These are phyloP conservation scores for Epinephelus awoara DNA, from an alignment of 2,797 vertebrate genomes.

Conservation along the genomic window DNA sequence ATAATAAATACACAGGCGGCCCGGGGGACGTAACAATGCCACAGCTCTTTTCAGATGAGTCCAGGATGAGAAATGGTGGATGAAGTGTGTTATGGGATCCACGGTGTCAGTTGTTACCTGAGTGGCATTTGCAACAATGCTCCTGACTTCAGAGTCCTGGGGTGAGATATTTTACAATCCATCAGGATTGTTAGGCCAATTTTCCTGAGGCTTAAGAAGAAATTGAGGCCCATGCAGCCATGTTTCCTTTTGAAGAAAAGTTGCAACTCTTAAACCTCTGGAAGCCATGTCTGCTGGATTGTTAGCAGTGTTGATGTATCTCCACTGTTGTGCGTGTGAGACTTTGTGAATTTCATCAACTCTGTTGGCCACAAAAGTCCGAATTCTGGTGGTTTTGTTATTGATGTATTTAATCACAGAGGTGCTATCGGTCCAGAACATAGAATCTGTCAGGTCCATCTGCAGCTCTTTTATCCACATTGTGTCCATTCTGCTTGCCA, in stretches of 20 bases:
- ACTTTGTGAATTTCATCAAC: background rate
- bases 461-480: conserved; percentile 4
- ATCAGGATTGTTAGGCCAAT: background rate
- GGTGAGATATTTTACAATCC: background rate
- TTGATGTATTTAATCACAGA: conserved; percentile 1
- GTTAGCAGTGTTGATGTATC: background rate
- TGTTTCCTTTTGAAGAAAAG: background rate
- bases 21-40: too few species aligned
- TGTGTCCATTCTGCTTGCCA: background rate
- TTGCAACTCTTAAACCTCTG: background rate
- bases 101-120: background rate
- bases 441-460: background rate
- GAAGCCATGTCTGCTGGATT: conserved; percentile 2
- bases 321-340: background rate
- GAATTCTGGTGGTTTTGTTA: background rate
- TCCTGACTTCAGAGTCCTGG: background rate
- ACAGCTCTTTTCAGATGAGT: background rate
- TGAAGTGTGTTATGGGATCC: background rate
- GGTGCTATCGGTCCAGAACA: background rate
- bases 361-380: background rate
- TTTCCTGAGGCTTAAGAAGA: background rate
- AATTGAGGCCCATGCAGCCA: background rate
- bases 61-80: background rate
- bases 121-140: background rate
- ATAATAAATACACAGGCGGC: too few species aligned